These are phyloP conservation scores for Tiphia femorata DNA, from an alignment of 2,888 invertebrate species.

Conservation along the genomic window DNA sequence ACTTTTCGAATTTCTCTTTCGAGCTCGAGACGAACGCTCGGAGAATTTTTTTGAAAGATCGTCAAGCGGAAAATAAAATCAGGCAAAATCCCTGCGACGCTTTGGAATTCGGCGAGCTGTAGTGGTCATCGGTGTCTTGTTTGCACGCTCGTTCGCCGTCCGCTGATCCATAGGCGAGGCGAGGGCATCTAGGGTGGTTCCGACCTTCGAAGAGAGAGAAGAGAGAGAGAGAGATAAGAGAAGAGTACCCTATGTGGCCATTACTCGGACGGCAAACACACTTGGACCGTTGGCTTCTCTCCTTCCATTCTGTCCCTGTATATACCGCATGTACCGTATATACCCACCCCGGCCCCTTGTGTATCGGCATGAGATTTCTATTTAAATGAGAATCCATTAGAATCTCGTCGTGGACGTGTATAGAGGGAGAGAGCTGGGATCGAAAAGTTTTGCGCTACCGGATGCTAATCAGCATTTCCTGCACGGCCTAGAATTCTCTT, in stretches of 20 bases:
- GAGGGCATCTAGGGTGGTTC: conserved; percentile 36
- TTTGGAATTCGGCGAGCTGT: conserved; percentile 20
- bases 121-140: conserved; percentile 56
- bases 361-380: conserved; percentile 68
- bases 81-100: not conserved
- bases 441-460: conserved; percentile 52
- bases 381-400: conserved; percentile 69
- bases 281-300: conserved; percentile 64
- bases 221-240: conserved; percentile 6
- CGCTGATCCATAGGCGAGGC: conserved; percentile 56
- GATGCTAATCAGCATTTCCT: conserved; percentile 61
- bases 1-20: not conserved
- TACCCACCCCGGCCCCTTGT: conserved; percentile 47
- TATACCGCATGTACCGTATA: no score
- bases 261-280: conserved; percentile 69
- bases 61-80: not conserved
- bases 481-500: conserved; percentile 5
- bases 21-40: not conserved
- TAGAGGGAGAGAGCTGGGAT: conserved; percentile 62
- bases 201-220: not conserved
- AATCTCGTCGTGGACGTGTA: conserved; percentile 58
- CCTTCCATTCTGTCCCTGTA: conserved; percentile 51
- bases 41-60: not conserved
- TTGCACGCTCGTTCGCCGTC: conserved; percentile 66
- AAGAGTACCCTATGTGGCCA: conserved; percentile 62